A percentile compares a stretch with the other conserved stretches of the same genome.
phyloP scores from a whole-genome alignment of 1,140 invertebrate genomes.

The Ridgeia piscesae region DNA sequence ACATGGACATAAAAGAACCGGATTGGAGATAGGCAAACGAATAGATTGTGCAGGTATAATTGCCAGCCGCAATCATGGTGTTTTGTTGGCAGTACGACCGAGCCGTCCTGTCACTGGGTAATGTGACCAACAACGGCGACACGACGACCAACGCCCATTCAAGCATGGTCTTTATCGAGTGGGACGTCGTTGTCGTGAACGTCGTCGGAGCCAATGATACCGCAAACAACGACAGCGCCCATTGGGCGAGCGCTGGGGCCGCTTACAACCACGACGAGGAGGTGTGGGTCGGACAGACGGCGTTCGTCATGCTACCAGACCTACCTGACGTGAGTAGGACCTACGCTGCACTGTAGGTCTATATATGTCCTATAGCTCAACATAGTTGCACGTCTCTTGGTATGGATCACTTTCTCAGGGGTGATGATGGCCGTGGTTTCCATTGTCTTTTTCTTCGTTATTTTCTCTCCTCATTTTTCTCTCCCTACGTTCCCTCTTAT shows the following conservation, averaged over 20 bases:
- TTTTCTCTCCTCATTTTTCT: too few species aligned
- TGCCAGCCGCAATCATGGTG: not conserved
- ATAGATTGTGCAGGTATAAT: not conserved
- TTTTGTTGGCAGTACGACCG: conserved; percentile 54
- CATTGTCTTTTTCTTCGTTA: too few species aligned
- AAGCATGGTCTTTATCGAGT: conserved; percentile 46
- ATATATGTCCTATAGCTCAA: conserved; percentile 1
- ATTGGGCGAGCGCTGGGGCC: conserved; percentile 59
- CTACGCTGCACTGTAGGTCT: conserved; percentile 10
- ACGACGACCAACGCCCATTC: not conserved
- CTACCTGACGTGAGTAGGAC: conserved; percentile 31
- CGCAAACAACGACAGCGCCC: conserved; percentile 32
- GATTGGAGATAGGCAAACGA: too few species aligned
- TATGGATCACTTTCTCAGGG: too few species aligned
- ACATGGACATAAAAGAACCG: too few species aligned
- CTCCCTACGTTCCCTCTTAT: too few species aligned
- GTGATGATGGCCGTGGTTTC: too few species aligned
- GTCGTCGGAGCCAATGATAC: conserved; percentile 36
- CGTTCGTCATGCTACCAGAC: conserved; percentile 31
- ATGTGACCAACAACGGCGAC: conserved; percentile 44
- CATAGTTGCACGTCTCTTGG: too few species aligned
- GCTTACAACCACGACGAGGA: conserved; percentile 57
- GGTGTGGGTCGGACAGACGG: conserved; percentile 59
- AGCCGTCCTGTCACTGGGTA: conserved; percentile 56
- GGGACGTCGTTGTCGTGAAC: conserved; percentile 53